Conservation (phyloP, 2,113 vertebrate species). For the Rhea americana region DNA sequence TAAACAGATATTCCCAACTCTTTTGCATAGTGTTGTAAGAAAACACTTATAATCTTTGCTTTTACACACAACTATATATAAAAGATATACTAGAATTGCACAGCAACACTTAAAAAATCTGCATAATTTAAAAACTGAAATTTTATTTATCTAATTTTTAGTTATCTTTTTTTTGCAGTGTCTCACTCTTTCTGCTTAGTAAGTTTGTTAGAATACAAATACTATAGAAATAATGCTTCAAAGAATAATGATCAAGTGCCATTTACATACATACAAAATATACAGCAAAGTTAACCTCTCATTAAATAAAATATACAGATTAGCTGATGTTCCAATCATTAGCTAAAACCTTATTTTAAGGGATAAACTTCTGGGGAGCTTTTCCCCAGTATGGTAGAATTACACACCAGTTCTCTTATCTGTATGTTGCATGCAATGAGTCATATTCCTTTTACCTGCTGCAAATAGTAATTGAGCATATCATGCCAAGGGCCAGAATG, state of each 20-base stretch:
- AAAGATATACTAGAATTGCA: slow-evolving; percentile 38
- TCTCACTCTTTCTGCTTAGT: slow-evolving; percentile 21
- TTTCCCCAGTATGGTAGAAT: background rate
- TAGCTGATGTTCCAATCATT: slow-evolving; percentile 32
- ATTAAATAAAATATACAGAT: slow-evolving; percentile 75
- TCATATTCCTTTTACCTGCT: background rate
- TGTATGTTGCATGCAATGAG: background rate
- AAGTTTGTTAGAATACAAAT: slow-evolving; percentile 58
- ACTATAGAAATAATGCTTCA: slow-evolving; percentile 49
- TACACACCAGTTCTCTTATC: background rate
- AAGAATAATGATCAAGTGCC: slow-evolving; percentile 44
- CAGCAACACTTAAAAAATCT: background rate
- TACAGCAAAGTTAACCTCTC: slow-evolving; percentile 72
- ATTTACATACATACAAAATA: slow-evolving; percentile 81
- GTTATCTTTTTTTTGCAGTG: slow-evolving; percentile 5
- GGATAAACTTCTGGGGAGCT: background rate
- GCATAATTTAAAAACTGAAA: slow-evolving; percentile 22
- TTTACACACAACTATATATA: slow-evolving; percentile 9
- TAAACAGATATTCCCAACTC: slow-evolving; percentile 50
- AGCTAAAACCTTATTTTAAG: slow-evolving; percentile 69
- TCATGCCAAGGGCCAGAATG: background rate
- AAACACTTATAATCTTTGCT: background rate
- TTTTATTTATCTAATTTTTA: slow-evolving; percentile 21
- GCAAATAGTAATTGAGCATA: background rate
- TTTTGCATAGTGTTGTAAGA: slow-evolving; percentile 20